A percentile compares a stretch with the other conserved stretches of the same genome.
Conservation (phyloP, 2,888 invertebrate genomes). For the Cheilosia vulpina region DNA sequence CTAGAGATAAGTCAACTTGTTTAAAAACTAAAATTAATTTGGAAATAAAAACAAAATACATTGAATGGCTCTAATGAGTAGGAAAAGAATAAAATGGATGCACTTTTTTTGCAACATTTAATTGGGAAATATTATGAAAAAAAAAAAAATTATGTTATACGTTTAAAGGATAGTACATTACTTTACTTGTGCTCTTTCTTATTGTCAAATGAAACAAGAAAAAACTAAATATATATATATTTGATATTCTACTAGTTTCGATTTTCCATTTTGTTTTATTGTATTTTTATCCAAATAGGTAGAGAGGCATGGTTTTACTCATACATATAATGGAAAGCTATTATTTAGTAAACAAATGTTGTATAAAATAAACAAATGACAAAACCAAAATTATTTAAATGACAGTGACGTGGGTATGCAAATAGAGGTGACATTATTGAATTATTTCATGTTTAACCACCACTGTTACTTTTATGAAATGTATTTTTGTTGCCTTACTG, state of each 20-base stretch:
- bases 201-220: constrained; percentile 11
- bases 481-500: background rate
- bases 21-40: constrained; percentile 12
- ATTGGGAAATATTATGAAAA: background rate
- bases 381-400: constrained; percentile 13
- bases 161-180: constrained; percentile 2
- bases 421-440: background rate
- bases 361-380: background rate
- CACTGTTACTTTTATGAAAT: background rate
- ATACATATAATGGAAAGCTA: background rate
- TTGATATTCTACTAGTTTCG: background rate
- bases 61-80: background rate
- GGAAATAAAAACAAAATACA: background rate
- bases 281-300: background rate
- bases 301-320: background rate
- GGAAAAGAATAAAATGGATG: constrained; percentile 20
- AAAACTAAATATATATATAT: background rate
- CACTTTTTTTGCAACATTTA: background rate
- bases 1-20: background rate
- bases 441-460: constrained; percentile 11
- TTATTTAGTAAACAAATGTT: background rate
- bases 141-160: background rate
- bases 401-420: constrained; percentile 15
- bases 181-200: constrained; percentile 72
- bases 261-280: constrained; percentile 13